Evolutionary conservation across 2,888 invertebrate genomes (phyloP).

Genomic region (Chironomus riparius): DNA sequence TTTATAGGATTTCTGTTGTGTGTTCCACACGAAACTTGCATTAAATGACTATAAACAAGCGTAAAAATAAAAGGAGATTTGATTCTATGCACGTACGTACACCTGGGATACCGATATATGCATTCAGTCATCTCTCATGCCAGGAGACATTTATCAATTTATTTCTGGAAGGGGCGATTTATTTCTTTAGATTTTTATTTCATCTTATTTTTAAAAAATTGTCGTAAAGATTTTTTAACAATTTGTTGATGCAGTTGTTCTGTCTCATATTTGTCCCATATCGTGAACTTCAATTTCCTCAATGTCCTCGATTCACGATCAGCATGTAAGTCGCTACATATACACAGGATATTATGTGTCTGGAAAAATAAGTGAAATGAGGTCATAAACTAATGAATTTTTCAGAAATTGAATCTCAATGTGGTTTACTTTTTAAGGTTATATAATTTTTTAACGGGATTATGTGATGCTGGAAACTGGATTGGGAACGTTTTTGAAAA

Average conservation of each 20-base stretch:
- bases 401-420: neutral
- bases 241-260: conserved; percentile 23
- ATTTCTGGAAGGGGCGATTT: neutral
- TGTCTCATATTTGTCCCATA: neutral
- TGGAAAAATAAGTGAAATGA: conserved; percentile 21
- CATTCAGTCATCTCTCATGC: neutral
- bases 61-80: conserved; percentile 6
- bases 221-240: neutral
- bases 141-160: conserved; percentile 7
- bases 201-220: neutral
- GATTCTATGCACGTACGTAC: conserved; percentile 16
- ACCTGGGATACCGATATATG: conserved; percentile 6
- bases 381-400: neutral
- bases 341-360: conserved; percentile 21
- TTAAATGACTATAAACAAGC: conserved; percentile 14
- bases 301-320: neutral
- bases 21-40: neutral
- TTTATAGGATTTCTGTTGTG: neutral
- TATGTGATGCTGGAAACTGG: no score
- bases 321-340: neutral
- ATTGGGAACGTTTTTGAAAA: no score
- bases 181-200: neutral
- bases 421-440: neutral
- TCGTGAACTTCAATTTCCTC: neutral
- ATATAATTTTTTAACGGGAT: no score